Base-by-base conservation (phyloP, 1,140 invertebrate genomes). In the Heliconius himera region DNA sequence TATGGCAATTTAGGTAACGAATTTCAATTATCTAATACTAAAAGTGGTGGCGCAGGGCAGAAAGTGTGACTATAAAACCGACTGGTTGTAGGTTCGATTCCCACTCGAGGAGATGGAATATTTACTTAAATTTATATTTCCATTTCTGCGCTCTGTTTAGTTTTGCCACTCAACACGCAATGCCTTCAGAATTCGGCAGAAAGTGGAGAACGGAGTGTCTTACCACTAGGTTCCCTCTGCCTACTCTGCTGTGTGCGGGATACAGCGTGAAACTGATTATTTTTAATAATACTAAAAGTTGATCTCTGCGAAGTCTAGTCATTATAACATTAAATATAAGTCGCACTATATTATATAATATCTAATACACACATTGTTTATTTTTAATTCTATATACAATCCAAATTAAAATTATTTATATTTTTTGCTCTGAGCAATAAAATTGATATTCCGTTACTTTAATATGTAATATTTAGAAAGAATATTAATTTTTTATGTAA, bases 1-100 rank as follows among this genome's bases (percentile, higher is more conserved):
- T 76, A 76, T 76, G 74, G 74, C 74, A 76, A 70, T 76, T 76
- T 70, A 38, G 74, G 74, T 76, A 76, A 76, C 74, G 41, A 60
- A 46, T 70, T 46, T 70, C 29, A 76, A 29, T 70, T 26, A 26
- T 76, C 60, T 76, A 76, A 46, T 70, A 76, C 16, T 41, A 70
- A 33, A 54, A 29, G 54, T 76, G 33, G 33, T 33, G 33, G 33
- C 33, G 33, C 33, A 33, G 33, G 33, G 33, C 33, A 33, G 2
- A 33, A 2, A 33, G 33, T 36, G 29, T 1, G 29, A 29, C 29
- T 29, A 2, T 29, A 36, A 6, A 36, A 36, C 0, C 33, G 6
- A 36, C 33, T 36, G 33, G 5, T 36, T 36, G 33, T 36, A 6
- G 33, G 6, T 36, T 36, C 33, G 33, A 36, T 36, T 0, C 33